Evolutionary conservation across 2,113 vertebrate genomes (phyloP).

Genomic region (Channa argus): DNA sequence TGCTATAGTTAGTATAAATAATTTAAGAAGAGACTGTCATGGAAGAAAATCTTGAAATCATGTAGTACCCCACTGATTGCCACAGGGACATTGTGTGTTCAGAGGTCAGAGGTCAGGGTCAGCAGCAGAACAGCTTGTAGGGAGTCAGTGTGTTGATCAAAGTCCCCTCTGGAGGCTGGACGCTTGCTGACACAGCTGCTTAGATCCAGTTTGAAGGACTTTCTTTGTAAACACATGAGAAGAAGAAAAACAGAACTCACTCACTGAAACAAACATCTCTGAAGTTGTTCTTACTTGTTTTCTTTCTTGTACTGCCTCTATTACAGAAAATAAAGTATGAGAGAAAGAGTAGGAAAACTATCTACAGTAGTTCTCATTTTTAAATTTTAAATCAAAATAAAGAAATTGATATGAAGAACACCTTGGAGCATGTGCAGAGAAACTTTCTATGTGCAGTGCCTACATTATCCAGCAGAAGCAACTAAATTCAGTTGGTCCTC

Average conservation of each 20-base stretch:
- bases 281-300: constrained; percentile 7
- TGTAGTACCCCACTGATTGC: constrained; percentile 33
- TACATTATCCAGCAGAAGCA: not conserved
- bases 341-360: too few species aligned
- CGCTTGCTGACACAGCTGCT: constrained; percentile 73
- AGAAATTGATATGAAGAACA: not conserved
- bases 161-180: constrained; percentile 63
- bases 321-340: too few species aligned
- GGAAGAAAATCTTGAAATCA: constrained; percentile 8
- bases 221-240: constrained; percentile 42
- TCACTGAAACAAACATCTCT: constrained; percentile 28
- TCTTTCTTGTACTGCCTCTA: not conserved
- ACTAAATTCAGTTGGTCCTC: constrained; percentile 7
- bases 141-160: constrained; percentile 66
- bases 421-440: not conserved
- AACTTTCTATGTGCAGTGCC: not conserved
- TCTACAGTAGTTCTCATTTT: not conserved
- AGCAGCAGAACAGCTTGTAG: constrained; percentile 59
- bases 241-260: constrained; percentile 33
- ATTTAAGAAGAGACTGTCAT: not conserved
- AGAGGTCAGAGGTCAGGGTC: constrained; percentile 71
- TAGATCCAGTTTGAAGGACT: constrained; percentile 59
- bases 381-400: not conserved
- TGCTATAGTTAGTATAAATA: not conserved
- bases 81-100: constrained; percentile 36